Base-by-base conservation (phyloP, 2,113 vertebrate species). In the Siniperca chuatsi region DNA sequence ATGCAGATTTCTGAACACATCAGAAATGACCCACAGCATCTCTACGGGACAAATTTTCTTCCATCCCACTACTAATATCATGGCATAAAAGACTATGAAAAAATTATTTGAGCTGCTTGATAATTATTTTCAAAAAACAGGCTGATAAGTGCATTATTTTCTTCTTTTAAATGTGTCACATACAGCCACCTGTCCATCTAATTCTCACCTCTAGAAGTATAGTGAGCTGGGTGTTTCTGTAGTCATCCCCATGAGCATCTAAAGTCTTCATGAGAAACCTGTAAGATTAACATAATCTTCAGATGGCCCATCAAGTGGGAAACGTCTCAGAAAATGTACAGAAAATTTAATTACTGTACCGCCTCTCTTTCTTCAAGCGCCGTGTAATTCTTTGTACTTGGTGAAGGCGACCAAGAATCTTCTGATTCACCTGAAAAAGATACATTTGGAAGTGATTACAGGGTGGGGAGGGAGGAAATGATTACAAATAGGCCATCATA, bases 261-360 rank as follows among this genome's bases (percentile, higher is more conserved):
- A 98, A 95, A 40, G 97, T 96, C 81, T 96, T 96, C 97, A 98
- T 97, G 18, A 98, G 96, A 86, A 97, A 98, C 92, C 97, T 98
- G 87, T 12, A 42, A 64, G 21, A 62, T 65, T 3, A 91, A 85
- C 40, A 75, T 57, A 44, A 4, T 46, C 18, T 25, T 76, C 16
- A 89, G 15, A 54, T 44, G 11, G n/a, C 20, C 7, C 65, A 18
- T 58, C 13, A 55, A 23, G 55, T 18, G 12, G 61, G 16, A 68
- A 57, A 54, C 6, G 7, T 68, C 40, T 54, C 40, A 33, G 16
- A 11, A 25, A 54, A 72, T 7, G n/a, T 3, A 8, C 16, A 57
- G 33, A 40, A 66, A 60, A 69, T 21, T 18, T 7, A 52, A 6
- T 23, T 29, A 70, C 58, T 25, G 2, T 93, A 97, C 97, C 97